These are phyloP conservation scores for Phalacrocorax pelagicus DNA, from an alignment of 2,113 vertebrate species.

Conservation along the genomic window DNA sequence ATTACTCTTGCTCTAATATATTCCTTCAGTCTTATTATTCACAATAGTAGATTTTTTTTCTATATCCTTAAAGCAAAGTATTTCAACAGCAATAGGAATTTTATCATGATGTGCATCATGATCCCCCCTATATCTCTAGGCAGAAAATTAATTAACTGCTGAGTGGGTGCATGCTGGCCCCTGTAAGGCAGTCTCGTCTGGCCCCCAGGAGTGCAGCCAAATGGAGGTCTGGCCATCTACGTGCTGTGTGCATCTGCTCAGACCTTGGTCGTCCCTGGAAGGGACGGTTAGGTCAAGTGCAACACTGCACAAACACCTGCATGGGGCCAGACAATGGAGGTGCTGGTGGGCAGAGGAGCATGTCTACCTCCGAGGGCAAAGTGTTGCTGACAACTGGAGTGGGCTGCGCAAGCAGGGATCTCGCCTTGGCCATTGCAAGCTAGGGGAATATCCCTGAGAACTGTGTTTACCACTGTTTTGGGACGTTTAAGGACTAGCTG, in stretches of 20 bases:
- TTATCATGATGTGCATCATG: neutral
- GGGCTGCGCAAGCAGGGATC: neutral
- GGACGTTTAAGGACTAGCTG: neutral
- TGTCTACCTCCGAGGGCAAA: neutral
- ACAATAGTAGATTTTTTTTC: neutral
- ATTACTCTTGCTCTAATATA: neutral
- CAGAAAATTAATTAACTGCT: neutral
- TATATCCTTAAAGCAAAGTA: neutral
- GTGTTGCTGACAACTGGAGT: neutral
- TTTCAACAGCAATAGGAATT: neutral
- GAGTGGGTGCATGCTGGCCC: neutral
- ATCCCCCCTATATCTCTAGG: neutral
- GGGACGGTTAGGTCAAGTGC: neutral
- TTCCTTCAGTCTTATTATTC: neutral
- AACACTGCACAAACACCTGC: neutral
- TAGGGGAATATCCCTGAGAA: neutral
- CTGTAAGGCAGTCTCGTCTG: neutral
- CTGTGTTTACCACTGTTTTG: neutral
- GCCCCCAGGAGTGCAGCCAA: neutral
- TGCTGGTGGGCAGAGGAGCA: fast-evolving
- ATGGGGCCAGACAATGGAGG: neutral
- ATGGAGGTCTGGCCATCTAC: fast-evolving
- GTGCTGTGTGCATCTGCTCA: neutral
- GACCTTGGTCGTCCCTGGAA: neutral
- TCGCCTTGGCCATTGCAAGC: neutral